Evolutionary conservation across 2,113 vertebrate species (phyloP), one percentile per base, ranked within the genome.

Genomic region (Trematomus loennbergii): DNA sequence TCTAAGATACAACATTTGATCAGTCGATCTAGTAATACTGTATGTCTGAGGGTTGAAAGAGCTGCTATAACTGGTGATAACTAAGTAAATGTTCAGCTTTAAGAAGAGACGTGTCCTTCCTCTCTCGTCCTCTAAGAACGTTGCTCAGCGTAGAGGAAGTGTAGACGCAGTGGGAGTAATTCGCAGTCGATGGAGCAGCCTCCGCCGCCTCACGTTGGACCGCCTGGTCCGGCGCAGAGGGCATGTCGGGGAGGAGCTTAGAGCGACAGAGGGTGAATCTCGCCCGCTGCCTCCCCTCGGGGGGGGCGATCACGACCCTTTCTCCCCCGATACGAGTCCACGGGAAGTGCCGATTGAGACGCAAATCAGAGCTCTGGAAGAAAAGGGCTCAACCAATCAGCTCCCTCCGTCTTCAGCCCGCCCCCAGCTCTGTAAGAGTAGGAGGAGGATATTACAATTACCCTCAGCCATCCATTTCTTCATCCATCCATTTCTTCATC

Each of bases 321-420:
- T 53, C 78, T 91, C 13, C 84, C 91, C 13, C 70, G 9, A 10
- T 93, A 91, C 12, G 57, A 88, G 72, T 90, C 87, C 0, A 85
- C 84, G 9, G 84, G 82, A 79, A 91, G 77, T 91, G 84, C 73
- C 22, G 61, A 57, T 40, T 82, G 49, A 84, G 84, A 62, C 62
- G 0, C 87, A 89, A 66, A 82, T 1, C 73, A n/a, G 60, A 68
- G 33, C 74, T 87, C 9, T 72, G 74, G 70, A 89, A 84, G n/a
- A 74, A 74, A 75, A 74, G 72, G 78, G 10, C 77, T 93, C 33
- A 87, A 91, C 72, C 78, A 83, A 20, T 94, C 92, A n/a, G 82
- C 84, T 66, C 86, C 90, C 0, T 75, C 88, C 0, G 46, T 90
- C 63, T 93, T 70, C 71, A 81, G 73, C 12, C 87, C 8, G 48